phyloP scores from a whole-genome alignment of 1,140 invertebrate species.

The Anastrepha obliqua region DNA sequence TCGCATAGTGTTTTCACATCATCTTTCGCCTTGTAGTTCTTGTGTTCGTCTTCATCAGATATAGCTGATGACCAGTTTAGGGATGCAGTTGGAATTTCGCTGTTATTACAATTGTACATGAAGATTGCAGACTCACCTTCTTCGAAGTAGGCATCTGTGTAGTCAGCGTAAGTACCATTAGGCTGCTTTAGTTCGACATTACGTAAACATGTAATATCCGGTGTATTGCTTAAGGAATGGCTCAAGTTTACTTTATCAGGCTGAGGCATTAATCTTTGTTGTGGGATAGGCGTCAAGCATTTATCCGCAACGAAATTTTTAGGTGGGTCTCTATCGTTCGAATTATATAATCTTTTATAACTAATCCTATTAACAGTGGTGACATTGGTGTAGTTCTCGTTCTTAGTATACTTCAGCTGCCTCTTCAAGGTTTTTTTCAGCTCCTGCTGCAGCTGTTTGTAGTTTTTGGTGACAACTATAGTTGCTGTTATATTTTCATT shows the following conservation, averaged over 20 bases:
- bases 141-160: slow-evolving; percentile 55
- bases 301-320: background rate
- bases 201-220: background rate
- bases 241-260: background rate
- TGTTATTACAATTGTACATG: slow-evolving; percentile 55
- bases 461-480: background rate
- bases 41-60: background rate
- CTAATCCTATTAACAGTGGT: background rate
- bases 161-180: slow-evolving; percentile 15
- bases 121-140: slow-evolving; percentile 56
- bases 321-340: background rate
- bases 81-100: slow-evolving; percentile 58
- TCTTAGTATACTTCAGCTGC: background rate
- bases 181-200: background rate
- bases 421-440: background rate
- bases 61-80: background rate
- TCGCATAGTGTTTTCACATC: slow-evolving; percentile 54
- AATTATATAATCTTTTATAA: background rate
- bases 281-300: background rate
- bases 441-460: background rate
- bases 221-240: background rate
- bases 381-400: background rate
- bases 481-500: background rate
- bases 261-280: background rate
- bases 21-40: background rate